Base-by-base conservation (phyloP, 2,113 vertebrate genomes). In the Thymallus thymallus region DNA sequence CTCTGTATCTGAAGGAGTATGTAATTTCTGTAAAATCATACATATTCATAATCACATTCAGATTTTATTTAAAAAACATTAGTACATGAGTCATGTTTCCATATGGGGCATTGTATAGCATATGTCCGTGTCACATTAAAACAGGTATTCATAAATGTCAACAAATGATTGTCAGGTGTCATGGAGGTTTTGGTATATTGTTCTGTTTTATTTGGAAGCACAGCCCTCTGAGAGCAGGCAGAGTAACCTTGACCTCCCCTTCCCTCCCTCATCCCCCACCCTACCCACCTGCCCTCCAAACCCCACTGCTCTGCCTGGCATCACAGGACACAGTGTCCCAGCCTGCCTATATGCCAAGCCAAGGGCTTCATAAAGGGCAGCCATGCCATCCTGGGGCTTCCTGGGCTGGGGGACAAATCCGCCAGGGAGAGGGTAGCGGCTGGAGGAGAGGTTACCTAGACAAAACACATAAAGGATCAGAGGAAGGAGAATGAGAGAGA, bases 301-400 rank as follows among this genome's bases (percentile, higher is more conserved):
- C 29, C 30, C 14, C 6, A 5, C 18, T 24, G 9, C 13, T 6
- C 70, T 35, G 24, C 56, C 32, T 23, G 12, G 63, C 65, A 76
- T 84, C 66, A 68, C 78, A 87, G 82, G 85, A 82, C 84, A 71
- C 60, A 58, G 12, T 72, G 67, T 80, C 78, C 82, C 76, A 81
- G 30, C 68, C 86, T 79, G 78, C 79, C 76, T 74, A 4, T 51
- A 81, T 80, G 74, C 65, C 78, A 70, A 84, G 83, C 77, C 83
- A 85, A 76, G 74, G 82, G 83, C 83, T 71, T 72, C 81, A 83
- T 84, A 88, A 90, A 89, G 86, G 88, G 85, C 90, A 85, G 81
- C 80, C n/a, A 45, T 71, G 83, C 82, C 87, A 84, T 83, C 86
- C 81, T 71, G 78, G 77, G 84, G 85, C 79, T 76, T 65, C 63